Conservation (phyloP, 2,888 invertebrate genomes). For the Ramazzottius varieornatus region DNA sequence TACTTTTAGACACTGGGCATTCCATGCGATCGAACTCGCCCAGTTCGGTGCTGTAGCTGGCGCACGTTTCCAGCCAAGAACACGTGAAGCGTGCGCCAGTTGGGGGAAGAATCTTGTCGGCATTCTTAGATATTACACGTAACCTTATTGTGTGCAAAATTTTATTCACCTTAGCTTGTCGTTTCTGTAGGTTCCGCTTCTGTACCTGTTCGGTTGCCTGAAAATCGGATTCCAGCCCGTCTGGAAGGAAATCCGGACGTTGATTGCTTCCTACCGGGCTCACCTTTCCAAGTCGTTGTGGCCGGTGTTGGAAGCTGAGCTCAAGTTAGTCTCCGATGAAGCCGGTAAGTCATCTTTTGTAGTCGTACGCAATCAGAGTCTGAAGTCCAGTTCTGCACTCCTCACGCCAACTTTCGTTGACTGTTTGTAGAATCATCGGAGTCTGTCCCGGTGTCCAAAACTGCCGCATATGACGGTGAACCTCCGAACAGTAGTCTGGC, state of each 20-base stretch:
- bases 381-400: neutral
- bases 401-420: neutral
- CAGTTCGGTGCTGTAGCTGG: no score
- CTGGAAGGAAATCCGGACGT: slow-evolving; percentile 53
- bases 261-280: slow-evolving; percentile 29
- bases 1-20: no score
- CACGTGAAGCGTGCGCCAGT: no score
- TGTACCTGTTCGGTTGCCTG: slow-evolving; percentile 49
- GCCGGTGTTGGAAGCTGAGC: neutral
- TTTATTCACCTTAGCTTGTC: neutral
- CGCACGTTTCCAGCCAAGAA: no score
- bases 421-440: neutral
- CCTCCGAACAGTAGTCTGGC: neutral
- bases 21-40: no score
- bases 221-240: slow-evolving; percentile 62
- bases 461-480: no score
- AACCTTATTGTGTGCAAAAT: neutral
- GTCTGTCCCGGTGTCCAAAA: no score
- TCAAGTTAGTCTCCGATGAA: neutral
- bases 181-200: slow-evolving; percentile 33
- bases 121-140: no score
- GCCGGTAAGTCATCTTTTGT: neutral
- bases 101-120: no score
- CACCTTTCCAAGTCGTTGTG: neutral
- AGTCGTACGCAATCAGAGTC: no score